phyloP scores from a whole-genome alignment of 2,888 invertebrate species.

The Hemithea aestivaria region DNA sequence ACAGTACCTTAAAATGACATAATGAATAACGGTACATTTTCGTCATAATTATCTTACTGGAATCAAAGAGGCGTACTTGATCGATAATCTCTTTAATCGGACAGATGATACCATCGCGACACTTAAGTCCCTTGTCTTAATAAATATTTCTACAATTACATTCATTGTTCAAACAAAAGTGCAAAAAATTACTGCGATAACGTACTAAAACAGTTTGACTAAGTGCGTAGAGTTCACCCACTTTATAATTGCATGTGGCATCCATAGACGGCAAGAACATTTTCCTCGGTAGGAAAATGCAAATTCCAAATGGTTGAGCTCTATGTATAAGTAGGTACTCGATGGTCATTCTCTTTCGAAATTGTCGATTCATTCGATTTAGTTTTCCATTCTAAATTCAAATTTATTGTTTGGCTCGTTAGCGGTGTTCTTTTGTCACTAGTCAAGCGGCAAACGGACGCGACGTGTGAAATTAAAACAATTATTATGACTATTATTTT shows the following conservation, averaged over 20 bases:
- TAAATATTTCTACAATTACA: background rate
- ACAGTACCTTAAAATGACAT: no score
- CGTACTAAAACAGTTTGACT: constrained; percentile 3
- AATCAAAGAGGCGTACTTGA: constrained; percentile 47
- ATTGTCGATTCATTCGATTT: constrained; percentile 68
- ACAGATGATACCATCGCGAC: constrained; percentile 23
- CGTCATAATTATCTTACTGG: constrained; percentile 45
- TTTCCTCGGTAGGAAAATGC: no score
- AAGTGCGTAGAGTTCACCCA: constrained; percentile 2
- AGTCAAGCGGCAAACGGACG: constrained; percentile 48
- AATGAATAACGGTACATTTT: constrained; percentile 43
- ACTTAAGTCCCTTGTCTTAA: background rate
- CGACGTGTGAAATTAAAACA: constrained; percentile 53
- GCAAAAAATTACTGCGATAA: background rate
- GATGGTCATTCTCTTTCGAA: constrained; percentile 33
- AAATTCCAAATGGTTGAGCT: no score
- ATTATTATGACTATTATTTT: no score
- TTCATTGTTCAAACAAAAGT: no score
- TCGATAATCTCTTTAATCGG: constrained; percentile 56
- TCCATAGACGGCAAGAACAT: no score
- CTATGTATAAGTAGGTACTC: constrained; percentile 4
- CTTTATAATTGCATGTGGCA: no score
- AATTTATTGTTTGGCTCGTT: constrained; percentile 61
- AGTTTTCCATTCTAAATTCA: constrained; percentile 63
- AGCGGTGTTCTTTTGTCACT: constrained; percentile 51